Conservation (phyloP, 2,113 vertebrate species). For the Heptranchias perlo region DNA sequence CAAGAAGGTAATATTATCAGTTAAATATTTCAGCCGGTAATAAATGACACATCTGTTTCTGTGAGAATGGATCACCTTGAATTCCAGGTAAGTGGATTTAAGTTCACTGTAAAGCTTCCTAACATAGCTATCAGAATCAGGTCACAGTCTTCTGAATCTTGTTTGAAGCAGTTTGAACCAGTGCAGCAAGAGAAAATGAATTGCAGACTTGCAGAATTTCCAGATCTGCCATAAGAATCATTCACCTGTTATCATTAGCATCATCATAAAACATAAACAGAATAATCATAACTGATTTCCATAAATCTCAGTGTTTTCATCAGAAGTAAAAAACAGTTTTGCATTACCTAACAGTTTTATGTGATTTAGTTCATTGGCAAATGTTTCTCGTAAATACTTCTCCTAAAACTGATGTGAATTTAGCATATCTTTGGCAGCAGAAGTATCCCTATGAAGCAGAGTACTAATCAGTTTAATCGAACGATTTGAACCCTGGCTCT, state of each 20-base stretch:
- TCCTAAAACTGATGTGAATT: neutral
- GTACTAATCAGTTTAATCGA: neutral
- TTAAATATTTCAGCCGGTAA: neutral
- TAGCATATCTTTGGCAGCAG: neutral
- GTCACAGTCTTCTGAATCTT: neutral
- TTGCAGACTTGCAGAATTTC: neutral
- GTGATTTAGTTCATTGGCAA: slow-evolving; percentile 6
- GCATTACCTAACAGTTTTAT: neutral
- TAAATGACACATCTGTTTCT: neutral
- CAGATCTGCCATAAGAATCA: neutral
- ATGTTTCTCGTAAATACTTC: neutral
- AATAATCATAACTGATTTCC: neutral
- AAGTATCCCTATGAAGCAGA: neutral
- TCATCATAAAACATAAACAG: neutral
- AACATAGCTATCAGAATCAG: neutral
- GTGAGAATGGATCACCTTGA: neutral
- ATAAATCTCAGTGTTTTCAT: neutral
- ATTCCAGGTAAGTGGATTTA: neutral
- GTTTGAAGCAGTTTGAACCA: neutral
- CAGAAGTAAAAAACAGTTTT: neutral
- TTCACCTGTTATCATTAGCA: neutral
- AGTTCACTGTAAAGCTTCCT: neutral
- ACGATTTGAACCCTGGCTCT: neutral
- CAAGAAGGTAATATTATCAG: neutral
- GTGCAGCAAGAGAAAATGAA: neutral